Evolutionary conservation across 2,797 vertebrate genomes (phyloP).

Genomic region (Serranus cabrilla): DNA sequence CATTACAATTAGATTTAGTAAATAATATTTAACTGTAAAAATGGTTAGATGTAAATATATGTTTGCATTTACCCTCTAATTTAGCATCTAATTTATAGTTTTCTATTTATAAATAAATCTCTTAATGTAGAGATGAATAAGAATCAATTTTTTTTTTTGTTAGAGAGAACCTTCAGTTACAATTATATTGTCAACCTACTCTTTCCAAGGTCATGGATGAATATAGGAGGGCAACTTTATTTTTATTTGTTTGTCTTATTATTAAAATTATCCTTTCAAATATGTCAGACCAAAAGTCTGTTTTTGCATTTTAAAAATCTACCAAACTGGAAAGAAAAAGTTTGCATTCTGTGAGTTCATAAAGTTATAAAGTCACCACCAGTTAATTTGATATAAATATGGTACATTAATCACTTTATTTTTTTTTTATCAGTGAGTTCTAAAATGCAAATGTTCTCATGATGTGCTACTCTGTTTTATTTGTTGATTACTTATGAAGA

Average conservation of each 20-base stretch:
- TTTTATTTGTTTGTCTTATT: background rate
- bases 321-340: no score
- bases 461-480: background rate
- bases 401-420: background rate
- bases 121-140: background rate
- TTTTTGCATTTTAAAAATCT: no score
- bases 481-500: background rate
- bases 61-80: background rate
- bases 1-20: no score
- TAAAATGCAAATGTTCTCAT: background rate
- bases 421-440: background rate
- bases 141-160: background rate
- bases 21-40: background rate
- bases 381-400: no score
- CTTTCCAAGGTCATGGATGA: background rate
- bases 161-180: no score
- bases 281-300: no score
- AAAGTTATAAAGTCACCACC: no score
- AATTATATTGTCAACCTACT: conserved; percentile 1
- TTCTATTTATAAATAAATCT: background rate
- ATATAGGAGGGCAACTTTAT: background rate
- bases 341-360: no score
- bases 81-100: background rate
- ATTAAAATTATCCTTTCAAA: no score
- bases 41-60: background rate